A percentile compares a stretch with the other conserved stretches of the same genome.
phyloP scores from a whole-genome alignment of 1,140 invertebrate species.

The Papilio xuthus region DNA sequence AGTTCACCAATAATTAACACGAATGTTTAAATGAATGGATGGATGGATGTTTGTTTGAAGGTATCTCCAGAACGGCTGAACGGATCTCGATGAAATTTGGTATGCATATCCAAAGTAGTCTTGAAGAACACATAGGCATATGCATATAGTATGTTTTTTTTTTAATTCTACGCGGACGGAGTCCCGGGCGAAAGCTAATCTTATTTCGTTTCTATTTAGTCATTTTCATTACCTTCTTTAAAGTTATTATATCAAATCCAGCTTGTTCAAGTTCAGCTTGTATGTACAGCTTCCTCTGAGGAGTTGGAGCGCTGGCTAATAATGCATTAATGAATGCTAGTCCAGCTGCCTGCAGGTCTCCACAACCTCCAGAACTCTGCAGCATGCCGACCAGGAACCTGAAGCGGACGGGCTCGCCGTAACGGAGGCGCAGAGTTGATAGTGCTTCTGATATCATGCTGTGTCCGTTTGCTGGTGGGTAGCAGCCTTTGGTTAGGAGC shows the following conservation, averaged over 20 bases:
- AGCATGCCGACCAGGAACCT: constrained; percentile 94
- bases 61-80: too few species aligned
- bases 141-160: too few species aligned
- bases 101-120: too few species aligned
- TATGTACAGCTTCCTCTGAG: constrained; percentile 91
- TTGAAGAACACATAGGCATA: too few species aligned
- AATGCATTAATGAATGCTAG: constrained; percentile 93
- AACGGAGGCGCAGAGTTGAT: constrained; percentile 92
- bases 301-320: constrained; percentile 86
- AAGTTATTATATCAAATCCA: constrained; percentile 87
- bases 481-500: constrained; percentile 89
- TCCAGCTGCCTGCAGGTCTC: constrained; percentile 90
- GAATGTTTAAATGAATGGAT: too few species aligned
- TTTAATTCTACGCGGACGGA: too few species aligned
- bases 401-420: constrained; percentile 95
- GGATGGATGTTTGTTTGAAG: too few species aligned
- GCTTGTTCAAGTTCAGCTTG: constrained; percentile 94
- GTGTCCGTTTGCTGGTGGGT: constrained; percentile 87
- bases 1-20: too few species aligned
- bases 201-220: too few species aligned
- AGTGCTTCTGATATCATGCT: constrained; percentile 93
- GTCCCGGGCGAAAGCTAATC: too few species aligned
- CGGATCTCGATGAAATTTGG: too few species aligned
- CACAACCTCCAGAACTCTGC: constrained; percentile 85
- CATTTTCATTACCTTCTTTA: constrained; percentile 83